Conservation (phyloP, 1,140 invertebrate genomes). For the Stegodyphus mimosarum region DNA sequence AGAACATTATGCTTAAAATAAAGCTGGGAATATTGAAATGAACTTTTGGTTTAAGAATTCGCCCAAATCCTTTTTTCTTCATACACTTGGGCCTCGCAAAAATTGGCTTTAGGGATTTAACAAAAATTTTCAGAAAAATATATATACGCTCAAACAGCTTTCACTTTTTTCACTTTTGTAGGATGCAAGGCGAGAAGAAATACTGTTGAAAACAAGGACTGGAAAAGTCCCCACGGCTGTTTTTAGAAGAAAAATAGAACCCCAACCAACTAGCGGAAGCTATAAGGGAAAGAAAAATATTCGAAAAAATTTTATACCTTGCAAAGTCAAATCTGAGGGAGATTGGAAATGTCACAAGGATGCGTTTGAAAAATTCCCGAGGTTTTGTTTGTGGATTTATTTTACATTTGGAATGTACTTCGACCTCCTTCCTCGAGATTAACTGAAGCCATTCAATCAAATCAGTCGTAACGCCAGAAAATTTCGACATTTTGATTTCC, state of each 20-base stretch:
- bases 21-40: too few species aligned
- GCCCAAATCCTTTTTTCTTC: too few species aligned
- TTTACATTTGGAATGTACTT: background rate
- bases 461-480: too few species aligned
- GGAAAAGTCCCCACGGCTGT: too few species aligned
- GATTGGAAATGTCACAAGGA: slow-evolving; percentile 47
- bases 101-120: slow-evolving; percentile 43
- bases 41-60: too few species aligned
- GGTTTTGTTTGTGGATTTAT: too few species aligned
- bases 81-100: background rate
- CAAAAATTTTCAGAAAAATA: slow-evolving; percentile 26
- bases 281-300: background rate
- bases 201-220: background rate
- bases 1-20: background rate
- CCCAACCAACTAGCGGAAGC: too few species aligned
- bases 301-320: slow-evolving; percentile 10
- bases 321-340: slow-evolving; percentile 7
- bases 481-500: too few species aligned
- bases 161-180: slow-evolving; percentile 2
- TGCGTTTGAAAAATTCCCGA: slow-evolving; percentile 25
- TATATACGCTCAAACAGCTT: slow-evolving; percentile 30
- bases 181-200: slow-evolving; percentile 20
- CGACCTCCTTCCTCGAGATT: background rate
- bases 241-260: too few species aligned
- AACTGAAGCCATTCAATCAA: too few species aligned